Evolutionary conservation across 2,888 invertebrate species (phyloP).

Genomic region (Leucophora obtusa): DNA sequence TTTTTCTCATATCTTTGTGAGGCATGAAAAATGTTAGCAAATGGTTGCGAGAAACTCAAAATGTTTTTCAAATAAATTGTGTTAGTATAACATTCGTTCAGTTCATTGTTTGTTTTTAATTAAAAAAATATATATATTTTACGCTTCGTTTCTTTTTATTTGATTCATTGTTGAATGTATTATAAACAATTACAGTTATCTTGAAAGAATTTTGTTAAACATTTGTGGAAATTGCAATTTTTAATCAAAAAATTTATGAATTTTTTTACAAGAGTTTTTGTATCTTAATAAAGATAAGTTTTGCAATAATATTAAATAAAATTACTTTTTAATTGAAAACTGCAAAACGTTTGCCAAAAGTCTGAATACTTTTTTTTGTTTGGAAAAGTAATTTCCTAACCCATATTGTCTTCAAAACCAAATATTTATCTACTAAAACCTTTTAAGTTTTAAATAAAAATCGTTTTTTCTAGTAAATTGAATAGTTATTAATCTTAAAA

Average conservation of each 20-base stretch:
- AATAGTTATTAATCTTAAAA: too few relatives aligned
- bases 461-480: too few relatives aligned
- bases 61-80: conserved; percentile 21
- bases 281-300: background rate
- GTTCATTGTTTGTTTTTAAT: conserved; percentile 43
- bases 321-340: too few relatives aligned
- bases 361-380: too few relatives aligned
- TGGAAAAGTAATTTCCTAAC: too few relatives aligned
- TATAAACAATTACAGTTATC: background rate
- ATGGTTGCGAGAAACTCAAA: background rate
- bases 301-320: too few relatives aligned
- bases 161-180: background rate
- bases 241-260: background rate
- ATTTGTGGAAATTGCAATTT: background rate
- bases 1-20: background rate
- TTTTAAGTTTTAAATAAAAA: too few relatives aligned
- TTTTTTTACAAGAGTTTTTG: background rate
- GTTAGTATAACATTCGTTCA: conserved; percentile 23
- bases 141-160: conserved; percentile 47
- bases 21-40: conserved; percentile 31
- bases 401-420: too few relatives aligned
- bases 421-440: too few relatives aligned
- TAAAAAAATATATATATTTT: conserved; percentile 39
- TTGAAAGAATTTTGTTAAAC: conserved; percentile 11
- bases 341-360: too few relatives aligned